Evolutionary conservation across 2,888 invertebrate species (phyloP), one percentile per base, ranked within the genome.

Genomic region (Andrena camellia): DNA sequence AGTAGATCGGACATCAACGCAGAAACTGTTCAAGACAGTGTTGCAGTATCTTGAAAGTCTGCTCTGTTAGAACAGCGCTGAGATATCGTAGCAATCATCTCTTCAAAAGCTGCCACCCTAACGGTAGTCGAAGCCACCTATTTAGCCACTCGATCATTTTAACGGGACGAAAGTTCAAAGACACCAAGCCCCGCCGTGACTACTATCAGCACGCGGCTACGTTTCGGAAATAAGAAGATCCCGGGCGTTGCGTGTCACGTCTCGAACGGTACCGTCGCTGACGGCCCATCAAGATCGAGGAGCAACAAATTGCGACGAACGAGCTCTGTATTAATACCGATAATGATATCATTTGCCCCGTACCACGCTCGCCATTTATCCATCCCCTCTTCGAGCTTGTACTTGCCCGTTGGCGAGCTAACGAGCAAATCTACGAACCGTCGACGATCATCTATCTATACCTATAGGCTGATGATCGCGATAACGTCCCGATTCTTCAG

Each of bases 311-410:
- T 31, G 48, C 33, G 84, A 29, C 52, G 17, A 17, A 60, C 78
- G 64, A 60, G 70, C 64, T 64, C 33, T 20, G n/a, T 60, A 67
- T 78, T 70, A 70, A 79, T 66, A 59, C 57, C 69, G 79, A 78
- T 80, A 80, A 80, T 80, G 54, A 52, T 80, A 60, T 78, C 80
- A 60, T 66, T 78, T 79, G 23, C 69, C 57, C 50, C 10, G 64
- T 17, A 33, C 33, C 54, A 3, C 54, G 62, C 13, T 29, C 26
- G 17, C 60, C 26, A 42, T 76, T 78, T 78, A 78, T 52, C 35
- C 42, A 17, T 17, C 17, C n/a, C 17, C 26, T 57, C 23, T 26
- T 29, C 68, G n/a, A 54, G 54, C 50, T 13, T 20, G 10, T 6
- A 17, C 1, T 0, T 7, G 10, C 2, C 26, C 17, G n/a, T 29